Percentiles rank a stretch among this genome's conserved stretches.
phyloP scores from a whole-genome alignment of 2,797 vertebrate species.

The Rhabdophis nuchalis region DNA sequence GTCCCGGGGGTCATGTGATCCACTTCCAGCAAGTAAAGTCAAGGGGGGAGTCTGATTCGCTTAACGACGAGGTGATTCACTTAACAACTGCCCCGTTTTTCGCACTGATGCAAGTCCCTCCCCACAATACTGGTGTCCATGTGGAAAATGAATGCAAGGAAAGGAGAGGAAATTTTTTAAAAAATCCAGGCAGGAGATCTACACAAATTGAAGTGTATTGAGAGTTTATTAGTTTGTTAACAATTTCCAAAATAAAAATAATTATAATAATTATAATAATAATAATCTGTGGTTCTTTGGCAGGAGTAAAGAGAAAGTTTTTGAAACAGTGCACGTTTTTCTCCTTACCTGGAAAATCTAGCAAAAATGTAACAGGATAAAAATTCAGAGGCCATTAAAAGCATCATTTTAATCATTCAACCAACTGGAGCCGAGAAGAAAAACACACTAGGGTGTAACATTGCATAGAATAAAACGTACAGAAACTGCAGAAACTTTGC shows the following conservation, averaged over 20 bases:
- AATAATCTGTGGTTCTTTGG: slow-evolving; percentile 63
- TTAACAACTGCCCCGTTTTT: background rate
- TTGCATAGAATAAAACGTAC: slow-evolving; percentile 65
- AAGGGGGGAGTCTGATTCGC: fast-evolving
- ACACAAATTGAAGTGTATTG: slow-evolving; percentile 64
- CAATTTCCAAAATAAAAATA: slow-evolving; percentile 64
- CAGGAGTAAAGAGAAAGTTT: slow-evolving; percentile 62
- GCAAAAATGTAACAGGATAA: slow-evolving; percentile 64
- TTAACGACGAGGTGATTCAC: background rate
- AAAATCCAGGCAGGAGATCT: slow-evolving; percentile 61
- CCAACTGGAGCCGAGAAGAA: slow-evolving; percentile 62
- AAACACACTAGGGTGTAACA: slow-evolving; percentile 53
- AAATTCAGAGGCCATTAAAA: slow-evolving; percentile 32
- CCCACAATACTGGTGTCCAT: too few relatives aligned
- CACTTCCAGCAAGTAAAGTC: background rate
- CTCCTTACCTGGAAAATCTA: slow-evolving; percentile 68
- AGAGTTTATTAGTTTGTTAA: slow-evolving; percentile 75
- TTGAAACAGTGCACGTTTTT: slow-evolving; percentile 64
- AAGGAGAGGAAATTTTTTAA: slow-evolving; percentile 3
- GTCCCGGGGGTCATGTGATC: fast-evolving
- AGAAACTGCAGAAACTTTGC: slow-evolving; percentile 64
- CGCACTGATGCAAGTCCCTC: too few relatives aligned
- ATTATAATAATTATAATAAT: background rate
- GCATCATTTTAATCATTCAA: slow-evolving; percentile 54
- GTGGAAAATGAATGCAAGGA: slow-evolving; percentile 52